Base-by-base conservation (phyloP, 1,140 invertebrate genomes). In the Drosophila azteca region DNA sequence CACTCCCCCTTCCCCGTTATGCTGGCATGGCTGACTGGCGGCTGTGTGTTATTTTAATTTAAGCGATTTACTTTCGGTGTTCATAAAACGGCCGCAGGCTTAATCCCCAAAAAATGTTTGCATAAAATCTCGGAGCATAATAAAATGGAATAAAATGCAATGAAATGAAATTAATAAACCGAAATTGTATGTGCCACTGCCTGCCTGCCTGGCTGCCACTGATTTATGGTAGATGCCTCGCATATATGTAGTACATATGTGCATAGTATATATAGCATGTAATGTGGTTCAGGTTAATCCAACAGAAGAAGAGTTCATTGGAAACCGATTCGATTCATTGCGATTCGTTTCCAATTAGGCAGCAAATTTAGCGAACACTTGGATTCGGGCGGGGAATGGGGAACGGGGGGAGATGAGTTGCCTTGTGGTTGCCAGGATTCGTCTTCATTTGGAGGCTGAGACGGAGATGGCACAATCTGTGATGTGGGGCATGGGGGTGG, bases 21-120 rank as follows among this genome's bases (percentile, higher is more conserved):
- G 11, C 35, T 39, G 6, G 2, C 22, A 7, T 50, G 46, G 50
- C 26, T 49, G 39, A 22, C 49, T 9, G 57, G 51, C 20, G 22
- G 50, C 51, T 69, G 52, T 69, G 67, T 78, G 65, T 81, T 83
- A 39, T 79, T 88, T 89, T 88, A 88, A 88, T 89, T 89, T 83
- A 79, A 88, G 75, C 76, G 79, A 79, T 88, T 87, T 82, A 77
- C 83, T 64, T 63, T 54, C 59, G 61, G 67, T 35, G 71, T 59
- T 63, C 77, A 72, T 76, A 72, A 82, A 74, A 53, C 69, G 58
- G 58, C 81, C 77, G 48, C 74, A 70, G 74, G 83, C 82, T 48
- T 63, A 63, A 82, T 57, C 46, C 55, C 46, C 59, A 51, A 49
- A 55, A 20, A 20, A 20, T 20, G 63, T 75, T 66, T 77, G 69